Conservation (phyloP, 2,888 invertebrate species). For the Marasmarcha lunaedactyla region DNA sequence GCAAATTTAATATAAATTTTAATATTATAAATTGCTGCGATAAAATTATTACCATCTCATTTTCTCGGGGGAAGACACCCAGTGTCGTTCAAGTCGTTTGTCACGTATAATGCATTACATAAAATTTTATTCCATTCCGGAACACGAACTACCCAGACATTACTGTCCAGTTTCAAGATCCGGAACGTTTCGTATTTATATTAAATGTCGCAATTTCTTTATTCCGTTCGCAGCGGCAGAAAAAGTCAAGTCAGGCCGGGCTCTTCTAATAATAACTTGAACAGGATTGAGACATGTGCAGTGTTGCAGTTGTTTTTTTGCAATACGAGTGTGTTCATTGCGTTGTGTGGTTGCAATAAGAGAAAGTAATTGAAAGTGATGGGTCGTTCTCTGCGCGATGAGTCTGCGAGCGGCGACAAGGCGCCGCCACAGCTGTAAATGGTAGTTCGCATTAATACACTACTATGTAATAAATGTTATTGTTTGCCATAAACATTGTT, state of each 20-base stretch:
- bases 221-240: constrained; percentile 14
- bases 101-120: constrained; percentile 51
- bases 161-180: constrained; percentile 34
- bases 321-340: no score
- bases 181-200: constrained; percentile 30
- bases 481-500: constrained; percentile 64
- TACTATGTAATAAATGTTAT: constrained; percentile 66
- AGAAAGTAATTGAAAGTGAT: no score
- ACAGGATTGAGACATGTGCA: no score
- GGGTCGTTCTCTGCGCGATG: constrained; percentile 25
- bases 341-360: no score
- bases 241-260: neutral
- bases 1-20: no score
- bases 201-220: constrained; percentile 27
- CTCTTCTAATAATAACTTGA: no score
- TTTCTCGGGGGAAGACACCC: neutral
- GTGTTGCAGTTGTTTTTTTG: no score
- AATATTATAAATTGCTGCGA: neutral
- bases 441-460: constrained; percentile 55
- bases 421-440: constrained; percentile 52
- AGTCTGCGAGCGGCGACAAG: constrained; percentile 24
- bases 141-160: constrained; percentile 35
- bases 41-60: neutral
- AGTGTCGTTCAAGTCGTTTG: constrained; percentile 43
- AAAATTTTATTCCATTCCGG: constrained; percentile 48